phyloP scores from a whole-genome alignment of 2,888 invertebrate genomes.

The Cyrtodaria siliqua region DNA sequence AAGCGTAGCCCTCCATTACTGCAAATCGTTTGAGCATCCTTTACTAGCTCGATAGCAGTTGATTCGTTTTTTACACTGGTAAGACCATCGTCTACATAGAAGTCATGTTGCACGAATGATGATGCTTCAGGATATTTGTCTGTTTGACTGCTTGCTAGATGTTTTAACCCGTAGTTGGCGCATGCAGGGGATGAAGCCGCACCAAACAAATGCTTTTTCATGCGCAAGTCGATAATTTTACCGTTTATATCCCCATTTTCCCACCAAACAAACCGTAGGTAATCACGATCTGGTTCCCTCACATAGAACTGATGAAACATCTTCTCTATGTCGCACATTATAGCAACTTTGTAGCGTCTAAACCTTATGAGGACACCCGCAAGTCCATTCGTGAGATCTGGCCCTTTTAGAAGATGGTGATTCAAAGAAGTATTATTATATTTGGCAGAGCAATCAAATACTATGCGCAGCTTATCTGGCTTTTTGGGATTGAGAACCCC shows the following conservation, averaged over 20 bases:
- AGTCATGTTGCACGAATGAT: conserved; percentile 33
- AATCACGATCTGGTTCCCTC: conserved; percentile 31
- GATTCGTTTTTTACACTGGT: background rate
- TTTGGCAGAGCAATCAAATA: conserved; percentile 52
- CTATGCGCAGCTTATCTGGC: conserved; percentile 52
- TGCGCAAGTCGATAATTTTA: conserved; percentile 41
- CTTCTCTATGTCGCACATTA: conserved; percentile 52
- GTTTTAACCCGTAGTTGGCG: conserved; percentile 46
- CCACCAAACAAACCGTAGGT: conserved; percentile 55
- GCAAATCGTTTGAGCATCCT: background rate
- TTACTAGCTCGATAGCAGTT: conserved; percentile 17
- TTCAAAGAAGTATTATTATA: conserved; percentile 33
- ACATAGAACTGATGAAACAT: conserved; percentile 56
- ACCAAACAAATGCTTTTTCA: conserved; percentile 59
- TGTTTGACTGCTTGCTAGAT: conserved; percentile 17
- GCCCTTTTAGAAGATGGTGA: conserved; percentile 52
- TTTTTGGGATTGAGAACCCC: conserved; percentile 48
- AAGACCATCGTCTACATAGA: conserved; percentile 49
- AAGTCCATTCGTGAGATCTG: conserved; percentile 58
- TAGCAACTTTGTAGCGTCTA: conserved; percentile 40
- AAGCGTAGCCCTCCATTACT: conserved; percentile 25
- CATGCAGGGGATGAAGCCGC: conserved; percentile 51
- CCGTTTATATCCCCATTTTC: conserved; percentile 7
- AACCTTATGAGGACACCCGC: conserved; percentile 65
- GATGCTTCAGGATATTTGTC: conserved; percentile 1